These are phyloP conservation scores for Hetaerina americana DNA, from an alignment of 1,140 invertebrate genomes.

Conservation along the genomic window DNA sequence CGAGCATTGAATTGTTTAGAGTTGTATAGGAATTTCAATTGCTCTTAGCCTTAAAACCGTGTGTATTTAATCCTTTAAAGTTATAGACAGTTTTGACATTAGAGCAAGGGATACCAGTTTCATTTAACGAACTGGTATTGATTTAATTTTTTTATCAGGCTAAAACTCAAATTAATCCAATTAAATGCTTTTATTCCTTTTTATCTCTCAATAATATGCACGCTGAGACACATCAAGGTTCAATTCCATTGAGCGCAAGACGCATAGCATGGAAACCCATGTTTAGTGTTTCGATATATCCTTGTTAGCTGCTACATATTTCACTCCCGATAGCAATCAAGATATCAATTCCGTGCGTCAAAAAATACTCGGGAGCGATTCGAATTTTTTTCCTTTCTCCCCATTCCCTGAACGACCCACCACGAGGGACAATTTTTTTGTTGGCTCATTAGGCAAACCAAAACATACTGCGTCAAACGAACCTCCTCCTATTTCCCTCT, in stretches of 20 bases:
- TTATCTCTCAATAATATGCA: not conserved
- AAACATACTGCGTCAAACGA: too few relatives aligned
- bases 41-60: too few relatives aligned
- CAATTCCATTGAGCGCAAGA: not conserved
- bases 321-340: not conserved
- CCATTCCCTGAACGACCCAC: too few relatives aligned
- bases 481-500: too few relatives aligned
- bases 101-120: too few relatives aligned
- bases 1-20: too few relatives aligned
- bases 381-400: not conserved
- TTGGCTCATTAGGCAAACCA: not conserved
- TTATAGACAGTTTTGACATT: too few relatives aligned
- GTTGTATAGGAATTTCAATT: too few relatives aligned
- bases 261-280: not conserved
- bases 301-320: not conserved
- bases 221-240: not conserved
- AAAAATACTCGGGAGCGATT: not conserved
- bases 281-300: not conserved
- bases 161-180: constrained; percentile 1
- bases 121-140: too few relatives aligned
- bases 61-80: too few relatives aligned
- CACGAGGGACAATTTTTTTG: not conserved
- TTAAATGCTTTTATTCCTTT: not conserved
- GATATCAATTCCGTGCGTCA: not conserved
- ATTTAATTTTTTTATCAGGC: too few relatives aligned